Evolutionary conservation across 2,888 invertebrate genomes (phyloP), one percentile per base, ranked within the genome.

Genomic region (Chrysodeixis includens): DNA sequence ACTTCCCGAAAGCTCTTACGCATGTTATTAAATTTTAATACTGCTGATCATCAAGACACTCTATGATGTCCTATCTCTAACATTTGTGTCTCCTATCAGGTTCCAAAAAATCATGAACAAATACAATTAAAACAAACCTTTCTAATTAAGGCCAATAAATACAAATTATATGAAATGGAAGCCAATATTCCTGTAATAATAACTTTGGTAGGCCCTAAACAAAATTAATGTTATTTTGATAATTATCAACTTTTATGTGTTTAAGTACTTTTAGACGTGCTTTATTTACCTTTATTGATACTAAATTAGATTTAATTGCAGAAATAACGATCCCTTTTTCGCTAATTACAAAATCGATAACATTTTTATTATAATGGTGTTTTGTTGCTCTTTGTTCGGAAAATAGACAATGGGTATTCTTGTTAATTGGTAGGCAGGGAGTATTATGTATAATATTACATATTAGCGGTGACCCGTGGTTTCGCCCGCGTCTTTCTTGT

Each of bases 261-360:
- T 74, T 26, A 35, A 51, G 26, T 20, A 0, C 44, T 73, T 74
- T 62, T 54, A 64, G 9, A 20, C 7, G 12, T 53, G 44, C 30
- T 46, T 75, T 49, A 54, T 62, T 73, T 56, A 66, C 12, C 30
- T 58, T 76, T 59, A 76, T 60, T 60, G 77, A 30, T 62, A 60
- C 62, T 74, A 74, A 74, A 74, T 71, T 62, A 62, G 66, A 1
- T 30, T 46, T 46, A 62, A 74, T 66, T 62, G 44, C 65, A 12
- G 16, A 59, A 58, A 54, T 56, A 76, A 66, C 61, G 56, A 30
- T 4, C 16, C n/a, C 26, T 56, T 62, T 76, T 46, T 59, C 54
- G 32, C 62, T 59, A 76, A 59, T 59, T 30, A 57, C 35, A 14
- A 10, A 63, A 70, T 56, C 46, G 59, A 75, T 71, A 70, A 10